phyloP scores from a whole-genome alignment of 2,797 vertebrate genomes.

The Scolopax rusticola region DNA sequence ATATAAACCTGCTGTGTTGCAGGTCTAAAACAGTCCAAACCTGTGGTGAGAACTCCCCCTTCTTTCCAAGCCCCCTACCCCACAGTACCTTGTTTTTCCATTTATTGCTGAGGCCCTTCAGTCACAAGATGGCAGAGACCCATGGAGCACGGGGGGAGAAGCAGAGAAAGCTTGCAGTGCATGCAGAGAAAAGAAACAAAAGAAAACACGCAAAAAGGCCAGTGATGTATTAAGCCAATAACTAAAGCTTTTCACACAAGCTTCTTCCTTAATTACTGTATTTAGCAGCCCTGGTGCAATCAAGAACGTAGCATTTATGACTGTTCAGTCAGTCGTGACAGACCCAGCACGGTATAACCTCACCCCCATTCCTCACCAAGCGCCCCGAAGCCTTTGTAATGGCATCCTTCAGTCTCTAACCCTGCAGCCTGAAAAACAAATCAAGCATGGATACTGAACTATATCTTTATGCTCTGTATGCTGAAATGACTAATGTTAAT shows the following conservation, averaged over 20 bases:
- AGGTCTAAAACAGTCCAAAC: background rate
- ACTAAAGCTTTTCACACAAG: constrained; percentile 37
- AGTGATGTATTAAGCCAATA: background rate
- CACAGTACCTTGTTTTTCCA: background rate
- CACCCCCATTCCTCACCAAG: background rate
- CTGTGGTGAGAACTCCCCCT: background rate
- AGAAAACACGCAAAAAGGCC: background rate
- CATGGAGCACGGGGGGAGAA: background rate
- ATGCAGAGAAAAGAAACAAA: constrained; percentile 11
- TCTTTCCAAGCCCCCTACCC: background rate
- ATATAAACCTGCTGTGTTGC: background rate
- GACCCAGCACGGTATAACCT: background rate
- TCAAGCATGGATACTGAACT: background rate
- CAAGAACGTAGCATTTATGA: background rate
- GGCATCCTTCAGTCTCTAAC: background rate
- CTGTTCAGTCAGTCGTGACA: constrained; percentile 23
- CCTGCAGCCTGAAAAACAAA: background rate
- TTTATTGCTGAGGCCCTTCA: background rate
- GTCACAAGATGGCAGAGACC: background rate
- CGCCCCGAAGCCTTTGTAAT: background rate
- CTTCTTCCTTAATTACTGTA: constrained; percentile 53
- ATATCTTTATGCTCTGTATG: background rate
- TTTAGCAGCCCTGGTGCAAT: background rate
- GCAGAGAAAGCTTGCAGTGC: background rate
- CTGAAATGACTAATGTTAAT: background rate